Evolutionary conservation across 2,888 invertebrate species (phyloP).

Genomic region (Oithona nana): DNA sequence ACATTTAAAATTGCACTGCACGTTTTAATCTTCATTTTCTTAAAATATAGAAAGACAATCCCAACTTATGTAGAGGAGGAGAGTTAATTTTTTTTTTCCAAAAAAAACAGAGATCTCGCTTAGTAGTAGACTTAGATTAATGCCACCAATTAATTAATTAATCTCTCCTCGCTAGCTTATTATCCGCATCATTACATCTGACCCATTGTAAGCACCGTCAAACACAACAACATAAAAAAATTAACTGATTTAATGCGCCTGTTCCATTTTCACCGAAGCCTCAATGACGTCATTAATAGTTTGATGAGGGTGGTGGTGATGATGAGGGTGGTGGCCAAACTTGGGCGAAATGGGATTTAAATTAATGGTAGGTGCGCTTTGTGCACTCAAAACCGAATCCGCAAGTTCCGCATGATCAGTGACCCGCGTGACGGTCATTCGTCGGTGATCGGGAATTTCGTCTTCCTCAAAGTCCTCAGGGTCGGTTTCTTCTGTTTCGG

Average conservation of each 20-base stretch:
- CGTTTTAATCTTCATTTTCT: background rate
- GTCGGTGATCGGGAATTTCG: conserved; percentile 9
- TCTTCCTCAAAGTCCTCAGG: background rate
- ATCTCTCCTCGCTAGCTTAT: no score
- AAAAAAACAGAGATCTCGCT: no score
- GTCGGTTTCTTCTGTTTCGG: no score
- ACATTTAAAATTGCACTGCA: background rate
- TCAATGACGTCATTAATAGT: background rate
- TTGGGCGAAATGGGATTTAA: background rate
- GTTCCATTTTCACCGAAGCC: background rate
- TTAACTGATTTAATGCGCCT: background rate
- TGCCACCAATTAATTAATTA: no score
- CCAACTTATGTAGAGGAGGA: no score
- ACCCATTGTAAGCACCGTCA: no score
- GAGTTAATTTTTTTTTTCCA: no score
- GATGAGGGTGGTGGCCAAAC: no score
- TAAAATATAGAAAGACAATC: background rate
- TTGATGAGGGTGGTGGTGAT: background rate
- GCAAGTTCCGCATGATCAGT: conserved; percentile 16
- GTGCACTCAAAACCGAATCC: background rate
- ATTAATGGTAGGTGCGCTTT: background rate
- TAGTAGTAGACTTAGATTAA: no score
- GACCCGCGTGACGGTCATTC: conserved; percentile 8
- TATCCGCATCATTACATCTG: no score
- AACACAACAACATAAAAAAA: background rate